These are phyloP conservation scores for Luehdorfia chinensis DNA, from an alignment of 1,140 invertebrate species.

Conservation along the genomic window DNA sequence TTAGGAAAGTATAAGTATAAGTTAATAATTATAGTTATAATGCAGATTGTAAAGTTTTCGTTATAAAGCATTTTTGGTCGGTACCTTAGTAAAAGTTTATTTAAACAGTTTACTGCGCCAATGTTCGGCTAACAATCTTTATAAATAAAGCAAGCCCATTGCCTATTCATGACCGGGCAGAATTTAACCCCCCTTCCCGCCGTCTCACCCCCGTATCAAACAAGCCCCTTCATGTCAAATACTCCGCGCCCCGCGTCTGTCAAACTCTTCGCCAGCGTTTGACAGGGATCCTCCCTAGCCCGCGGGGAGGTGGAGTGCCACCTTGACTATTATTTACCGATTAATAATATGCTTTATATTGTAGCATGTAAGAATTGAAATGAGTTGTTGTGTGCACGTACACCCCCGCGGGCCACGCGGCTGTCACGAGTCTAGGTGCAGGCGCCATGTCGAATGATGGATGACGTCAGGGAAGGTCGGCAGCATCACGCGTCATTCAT, in stretches of 20 bases:
- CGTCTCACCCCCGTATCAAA: conserved; percentile 71
- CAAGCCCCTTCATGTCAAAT: conserved; percentile 77
- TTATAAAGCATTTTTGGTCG: conserved; percentile 28
- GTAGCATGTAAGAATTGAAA: conserved; percentile 23
- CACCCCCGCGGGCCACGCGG: conserved; percentile 55
- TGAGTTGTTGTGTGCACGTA: conserved; percentile 17
- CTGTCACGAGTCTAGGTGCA: conserved; percentile 73
- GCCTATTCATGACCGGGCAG: conserved; percentile 76
- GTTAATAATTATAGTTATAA: no score
- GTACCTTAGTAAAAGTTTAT: conserved; percentile 56
- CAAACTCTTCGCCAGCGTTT: conserved; percentile 76
- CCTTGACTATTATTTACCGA: conserved; percentile 33
- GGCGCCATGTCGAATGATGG: conserved; percentile 75
- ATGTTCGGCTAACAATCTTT: conserved; percentile 69
- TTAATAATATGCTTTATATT: conserved; percentile 25
- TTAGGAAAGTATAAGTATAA: no score
- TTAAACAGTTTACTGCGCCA: conserved; percentile 60
- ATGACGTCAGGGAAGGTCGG: conserved; percentile 74
- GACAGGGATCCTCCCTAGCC: conserved; percentile 73
- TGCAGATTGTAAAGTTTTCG: background rate
- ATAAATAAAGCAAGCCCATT: conserved; percentile 75
- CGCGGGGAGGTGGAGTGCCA: conserved; percentile 64
- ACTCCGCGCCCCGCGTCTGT: conserved; percentile 75
- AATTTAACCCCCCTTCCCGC: conserved; percentile 54
- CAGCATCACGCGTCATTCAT: conserved; percentile 76